These are phyloP conservation scores for Pithys albifrons DNA, from an alignment of 2,113 vertebrate species.

Conservation along the genomic window DNA sequence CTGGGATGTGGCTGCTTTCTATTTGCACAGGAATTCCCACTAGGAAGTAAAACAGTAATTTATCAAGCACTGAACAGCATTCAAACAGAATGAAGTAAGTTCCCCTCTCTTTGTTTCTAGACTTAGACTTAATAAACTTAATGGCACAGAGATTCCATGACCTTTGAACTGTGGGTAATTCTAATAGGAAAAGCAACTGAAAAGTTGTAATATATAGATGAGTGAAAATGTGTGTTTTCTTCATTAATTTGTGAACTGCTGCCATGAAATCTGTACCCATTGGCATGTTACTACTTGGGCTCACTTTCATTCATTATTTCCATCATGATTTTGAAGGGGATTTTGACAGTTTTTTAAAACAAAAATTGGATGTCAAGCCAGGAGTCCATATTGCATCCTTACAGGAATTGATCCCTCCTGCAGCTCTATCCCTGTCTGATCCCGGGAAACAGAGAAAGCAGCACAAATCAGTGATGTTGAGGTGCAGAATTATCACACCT, in stretches of 20 bases:
- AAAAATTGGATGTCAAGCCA: background rate
- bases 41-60: background rate
- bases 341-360: background rate
- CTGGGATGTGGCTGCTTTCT: background rate
- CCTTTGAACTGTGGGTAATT: background rate
- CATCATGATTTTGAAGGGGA: background rate
- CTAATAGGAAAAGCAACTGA: background rate
- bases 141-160: background rate
- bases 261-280: background rate
- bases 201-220: background rate
- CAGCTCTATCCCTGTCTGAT: background rate
- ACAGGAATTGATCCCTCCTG: background rate
- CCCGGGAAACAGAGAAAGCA: background rate
- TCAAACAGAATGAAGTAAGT: background rate
- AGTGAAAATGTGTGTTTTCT: background rate
- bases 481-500: background rate
- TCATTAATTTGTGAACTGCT: background rate
- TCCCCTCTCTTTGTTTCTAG: rapidly evolving
- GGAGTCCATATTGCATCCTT: background rate
- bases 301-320: background rate
- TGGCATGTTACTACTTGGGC: background rate
- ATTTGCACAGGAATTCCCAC: background rate
- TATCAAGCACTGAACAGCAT: background rate
- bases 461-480: background rate
- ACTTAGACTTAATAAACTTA: background rate